Conservation (phyloP, 2,113 vertebrate genomes). For the Prionailurus viverrinus region DNA sequence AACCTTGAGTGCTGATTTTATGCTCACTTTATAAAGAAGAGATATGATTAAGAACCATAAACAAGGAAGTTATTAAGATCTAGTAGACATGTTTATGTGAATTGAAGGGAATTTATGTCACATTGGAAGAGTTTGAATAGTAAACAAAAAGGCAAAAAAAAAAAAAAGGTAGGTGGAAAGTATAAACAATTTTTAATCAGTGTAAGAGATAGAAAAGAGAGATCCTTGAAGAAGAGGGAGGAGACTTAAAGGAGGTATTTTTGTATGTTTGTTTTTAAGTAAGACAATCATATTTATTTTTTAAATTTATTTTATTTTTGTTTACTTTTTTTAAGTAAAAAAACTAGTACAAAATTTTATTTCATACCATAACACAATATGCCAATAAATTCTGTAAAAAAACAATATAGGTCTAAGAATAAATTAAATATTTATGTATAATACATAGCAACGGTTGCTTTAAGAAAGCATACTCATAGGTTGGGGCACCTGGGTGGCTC, state of each 20-base stretch:
- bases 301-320: not conserved
- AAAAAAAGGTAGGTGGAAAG: not conserved
- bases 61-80: not conserved
- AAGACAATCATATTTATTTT: not conserved
- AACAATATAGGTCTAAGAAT: not conserved
- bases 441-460: not conserved
- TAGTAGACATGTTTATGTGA: not conserved
- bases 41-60: not conserved
- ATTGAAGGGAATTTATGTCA: not conserved
- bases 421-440: not conserved
- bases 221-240: not conserved
- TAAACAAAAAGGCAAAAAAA: not conserved
- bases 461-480: not conserved
- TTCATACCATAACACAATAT: not conserved
- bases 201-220: not conserved
- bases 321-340: not conserved
- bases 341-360: not conserved
- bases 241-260: not conserved
- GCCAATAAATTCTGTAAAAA: not conserved
- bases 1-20: not conserved
- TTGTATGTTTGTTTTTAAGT: not conserved
- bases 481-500: no score
- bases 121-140: not conserved
- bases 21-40: not conserved
- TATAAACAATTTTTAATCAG: not conserved